phyloP scores from a whole-genome alignment of 2,888 invertebrate species.

The Bugulina stolonifera region DNA sequence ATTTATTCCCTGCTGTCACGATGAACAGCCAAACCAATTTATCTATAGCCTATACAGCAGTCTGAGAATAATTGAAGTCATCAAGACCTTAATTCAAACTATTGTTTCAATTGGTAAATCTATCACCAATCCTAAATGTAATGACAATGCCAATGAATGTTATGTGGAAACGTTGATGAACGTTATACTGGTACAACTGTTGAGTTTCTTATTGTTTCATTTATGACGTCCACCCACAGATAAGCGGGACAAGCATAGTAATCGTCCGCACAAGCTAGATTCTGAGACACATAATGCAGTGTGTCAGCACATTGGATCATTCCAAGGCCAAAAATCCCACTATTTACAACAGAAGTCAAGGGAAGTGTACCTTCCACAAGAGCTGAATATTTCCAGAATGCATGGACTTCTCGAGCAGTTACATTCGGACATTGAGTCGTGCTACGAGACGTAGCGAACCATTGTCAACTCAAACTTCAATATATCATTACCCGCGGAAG shows the following conservation, averaged over 20 bases:
- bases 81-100: too few relatives aligned
- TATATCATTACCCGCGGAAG: conserved; percentile 14
- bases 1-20: too few relatives aligned
- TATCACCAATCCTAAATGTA: not conserved
- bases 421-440: not conserved
- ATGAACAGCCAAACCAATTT: too few relatives aligned
- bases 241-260: not conserved
- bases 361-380: not conserved
- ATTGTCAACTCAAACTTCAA: not conserved
- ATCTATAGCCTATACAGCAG: too few relatives aligned
- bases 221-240: conserved; percentile 1
- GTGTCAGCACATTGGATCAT: not conserved
- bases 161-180: too few relatives aligned
- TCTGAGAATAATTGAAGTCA: too few relatives aligned
- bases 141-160: not conserved
- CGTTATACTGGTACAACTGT: too few relatives aligned
- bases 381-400: conserved; percentile 9
- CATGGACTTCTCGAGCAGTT: not conserved
- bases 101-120: too few relatives aligned
- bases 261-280: not conserved
- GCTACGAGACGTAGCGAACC: conserved; percentile 12
- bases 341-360: not conserved
- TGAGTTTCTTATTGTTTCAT: not conserved
- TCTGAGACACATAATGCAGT: not conserved
- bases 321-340: not conserved